Percentiles rank a stretch among this genome's conserved stretches.
Evolutionary conservation across 2,113 vertebrate genomes (phyloP).

Genomic region (Sylvia atricapilla): DNA sequence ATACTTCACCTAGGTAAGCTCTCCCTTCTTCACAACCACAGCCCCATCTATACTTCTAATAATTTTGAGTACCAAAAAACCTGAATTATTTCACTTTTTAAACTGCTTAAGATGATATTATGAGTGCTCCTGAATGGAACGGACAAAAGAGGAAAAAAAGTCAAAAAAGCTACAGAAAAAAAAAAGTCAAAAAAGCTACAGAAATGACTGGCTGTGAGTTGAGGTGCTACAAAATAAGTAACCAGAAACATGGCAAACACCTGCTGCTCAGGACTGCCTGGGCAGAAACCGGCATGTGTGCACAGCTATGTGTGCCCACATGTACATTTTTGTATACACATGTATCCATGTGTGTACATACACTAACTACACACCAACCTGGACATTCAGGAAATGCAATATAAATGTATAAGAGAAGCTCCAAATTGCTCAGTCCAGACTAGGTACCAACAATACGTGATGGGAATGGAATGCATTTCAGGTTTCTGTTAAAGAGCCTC

Average conservation of each 20-base stretch:
- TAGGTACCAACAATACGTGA: neutral
- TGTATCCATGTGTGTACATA: neutral
- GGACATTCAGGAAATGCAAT: neutral
- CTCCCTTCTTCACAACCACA: neutral
- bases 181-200: neutral
- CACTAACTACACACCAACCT: neutral
- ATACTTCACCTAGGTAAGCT: neutral
- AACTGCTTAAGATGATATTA: neutral
- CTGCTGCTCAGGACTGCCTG: neutral
- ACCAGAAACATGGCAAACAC: neutral
- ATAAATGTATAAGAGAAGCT: neutral
- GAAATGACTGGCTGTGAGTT: neutral
- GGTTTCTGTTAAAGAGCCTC: neutral
- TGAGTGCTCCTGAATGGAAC: neutral
- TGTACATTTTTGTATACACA: neutral
- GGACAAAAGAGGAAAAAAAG: neutral
- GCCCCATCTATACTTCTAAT: neutral
- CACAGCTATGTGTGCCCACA: accelerated
- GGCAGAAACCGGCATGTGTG: neutral
- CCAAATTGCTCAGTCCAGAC: neutral
- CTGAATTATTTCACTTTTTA: neutral
- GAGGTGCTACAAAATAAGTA: neutral
- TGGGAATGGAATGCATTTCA: neutral
- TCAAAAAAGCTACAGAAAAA: neutral
- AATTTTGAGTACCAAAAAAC: neutral